A percentile compares a stretch with the other conserved stretches of the same genome.
These are phyloP conservation scores for Frieseomelitta varia DNA, from an alignment of 1,140 invertebrate species.

Conservation along the genomic window DNA sequence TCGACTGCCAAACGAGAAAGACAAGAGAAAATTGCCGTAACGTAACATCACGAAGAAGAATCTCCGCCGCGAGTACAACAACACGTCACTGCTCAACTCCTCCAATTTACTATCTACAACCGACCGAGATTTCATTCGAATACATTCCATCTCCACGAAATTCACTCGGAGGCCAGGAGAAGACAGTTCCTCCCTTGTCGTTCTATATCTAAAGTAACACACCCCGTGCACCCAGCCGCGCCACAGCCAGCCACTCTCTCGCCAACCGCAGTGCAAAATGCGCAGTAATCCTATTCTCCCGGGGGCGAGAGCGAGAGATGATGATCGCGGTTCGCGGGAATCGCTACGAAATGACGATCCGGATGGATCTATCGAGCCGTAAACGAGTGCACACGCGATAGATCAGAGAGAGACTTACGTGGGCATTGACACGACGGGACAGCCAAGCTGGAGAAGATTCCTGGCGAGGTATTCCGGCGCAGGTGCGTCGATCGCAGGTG, in stretches of 20 bases:
- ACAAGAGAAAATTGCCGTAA: too few relatives aligned
- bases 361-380: not conserved
- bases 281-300: conserved; percentile 4
- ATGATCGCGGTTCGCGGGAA: not conserved
- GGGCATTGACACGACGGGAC: conserved; percentile 76
- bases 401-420: conserved; percentile 71
- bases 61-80: too few relatives aligned
- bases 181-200: not conserved
- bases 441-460: conserved; percentile 77
- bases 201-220: not conserved
- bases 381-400: not conserved
- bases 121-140: too few relatives aligned
- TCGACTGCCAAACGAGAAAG: too few relatives aligned
- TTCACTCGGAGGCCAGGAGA: not conserved
- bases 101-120: too few relatives aligned
- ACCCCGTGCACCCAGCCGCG: not conserved
- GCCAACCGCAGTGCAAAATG: not conserved
- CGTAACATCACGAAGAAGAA: too few relatives aligned
- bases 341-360: not conserved
- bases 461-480: conserved; percentile 75
- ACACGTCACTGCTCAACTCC: too few relatives aligned
- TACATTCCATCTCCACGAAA: not conserved
- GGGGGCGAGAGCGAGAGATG: not conserved
- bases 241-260: not conserved
- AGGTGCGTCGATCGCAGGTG: conserved; percentile 70